Base-by-base conservation (phyloP, 2,888 invertebrate species). In the Hipparchia sbordonii region DNA sequence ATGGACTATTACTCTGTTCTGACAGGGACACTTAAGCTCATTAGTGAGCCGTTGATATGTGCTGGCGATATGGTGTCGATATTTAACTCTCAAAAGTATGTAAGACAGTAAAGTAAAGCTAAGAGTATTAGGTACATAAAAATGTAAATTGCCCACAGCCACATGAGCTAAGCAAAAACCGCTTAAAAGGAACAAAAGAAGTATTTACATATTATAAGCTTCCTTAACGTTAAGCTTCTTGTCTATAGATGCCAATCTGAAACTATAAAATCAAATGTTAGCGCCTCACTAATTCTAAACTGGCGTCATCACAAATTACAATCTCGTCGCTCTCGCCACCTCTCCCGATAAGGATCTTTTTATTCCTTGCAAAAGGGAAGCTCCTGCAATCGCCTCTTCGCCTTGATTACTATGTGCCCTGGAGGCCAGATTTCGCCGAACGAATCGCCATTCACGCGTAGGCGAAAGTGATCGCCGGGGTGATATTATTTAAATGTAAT, bases 401-500 rank as follows among this genome's bases (percentile, higher is more conserved):
- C 85, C 87, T 87, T 93, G 92, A 93, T 93, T 92, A 89, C 91
- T 84, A 85, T 88, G 87, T 86, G 87, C 93, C 92, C 91, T 87
- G 80, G 92, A 92, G 92, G 89, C 87, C 88, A 89, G 91, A 89
- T 91, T 91, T 89, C 90, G 86, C 85, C 89, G 85, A 88, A 85
- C 85, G 89, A 88, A 92, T 91, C 89, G 89, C 89, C 88, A 81
- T 90, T 89, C 88, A 85, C 87, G 89, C 88, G 88, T 87, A 86
- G 86, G 83, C 84, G 85, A 88, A 92, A 93, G 88, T 92, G 92
- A 92, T 91, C 93, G 85, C 92, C 84, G 77, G 93, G 93, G 93
- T 92, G 89, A 90, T 92, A 91, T 93, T 93, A 91, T 93, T 92
- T 92, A 92, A 92, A 92, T 91, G 92, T 92, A 88, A 93, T 92